phyloP scores from a whole-genome alignment of 1,140 invertebrate species.

The Polypedilum vanderplanki region DNA sequence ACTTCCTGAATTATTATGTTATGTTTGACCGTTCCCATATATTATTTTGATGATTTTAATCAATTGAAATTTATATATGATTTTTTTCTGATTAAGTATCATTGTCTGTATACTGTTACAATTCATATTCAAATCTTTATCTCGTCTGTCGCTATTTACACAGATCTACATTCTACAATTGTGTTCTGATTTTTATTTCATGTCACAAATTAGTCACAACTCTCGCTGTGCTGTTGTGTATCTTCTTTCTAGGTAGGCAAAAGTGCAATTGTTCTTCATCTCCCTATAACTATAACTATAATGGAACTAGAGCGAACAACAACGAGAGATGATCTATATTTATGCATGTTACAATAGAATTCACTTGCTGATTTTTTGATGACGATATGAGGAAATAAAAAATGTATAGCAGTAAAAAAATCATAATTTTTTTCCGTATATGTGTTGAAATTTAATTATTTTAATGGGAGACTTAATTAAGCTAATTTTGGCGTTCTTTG shows the following conservation, averaged over 20 bases:
- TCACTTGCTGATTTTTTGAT: slow-evolving; percentile 18
- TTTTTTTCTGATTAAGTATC: background rate
- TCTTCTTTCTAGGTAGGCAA: background rate
- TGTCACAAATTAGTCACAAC: background rate
- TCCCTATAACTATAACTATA: background rate
- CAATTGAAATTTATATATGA: background rate
- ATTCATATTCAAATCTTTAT: slow-evolving; percentile 6
- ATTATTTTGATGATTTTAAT: background rate
- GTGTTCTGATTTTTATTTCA: too few species aligned
- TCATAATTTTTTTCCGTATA: too few species aligned
- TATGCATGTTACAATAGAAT: background rate
- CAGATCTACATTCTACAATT: too few species aligned
- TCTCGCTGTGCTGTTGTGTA: background rate
- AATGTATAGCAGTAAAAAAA: too few species aligned
- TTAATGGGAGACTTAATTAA: too few species aligned
- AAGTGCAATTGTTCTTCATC: background rate
- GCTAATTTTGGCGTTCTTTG: too few species aligned
- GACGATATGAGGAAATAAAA: background rate
- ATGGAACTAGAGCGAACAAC: background rate
- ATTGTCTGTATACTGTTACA: background rate
- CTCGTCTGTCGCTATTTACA: too few species aligned
- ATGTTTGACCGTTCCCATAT: slow-evolving; percentile 26
- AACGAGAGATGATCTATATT: background rate
- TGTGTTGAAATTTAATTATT: too few species aligned
- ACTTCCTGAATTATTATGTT: slow-evolving; percentile 27